Evolutionary conservation across 2,888 invertebrate species (phyloP).

Genomic region (Megalurothrips usitatus): DNA sequence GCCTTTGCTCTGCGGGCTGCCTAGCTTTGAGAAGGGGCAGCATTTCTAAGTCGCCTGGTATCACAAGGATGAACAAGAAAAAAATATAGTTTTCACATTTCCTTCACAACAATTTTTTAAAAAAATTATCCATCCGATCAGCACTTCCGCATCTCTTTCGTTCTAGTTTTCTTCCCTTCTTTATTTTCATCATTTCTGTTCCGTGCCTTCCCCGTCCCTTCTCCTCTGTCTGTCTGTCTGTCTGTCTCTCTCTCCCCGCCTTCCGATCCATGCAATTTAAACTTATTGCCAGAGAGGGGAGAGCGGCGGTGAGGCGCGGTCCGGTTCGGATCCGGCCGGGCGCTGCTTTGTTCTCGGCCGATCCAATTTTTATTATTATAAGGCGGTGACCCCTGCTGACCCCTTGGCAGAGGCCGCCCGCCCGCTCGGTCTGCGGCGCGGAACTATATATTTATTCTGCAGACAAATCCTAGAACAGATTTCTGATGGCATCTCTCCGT

Average conservation of each 20-base stretch:
- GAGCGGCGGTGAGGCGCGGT: background rate
- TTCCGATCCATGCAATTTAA: background rate
- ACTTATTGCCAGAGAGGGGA: background rate
- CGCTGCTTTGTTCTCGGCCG: background rate
- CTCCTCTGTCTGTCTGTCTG: background rate
- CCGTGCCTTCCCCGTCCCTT: background rate
- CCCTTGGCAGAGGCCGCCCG: background rate
- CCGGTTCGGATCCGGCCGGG: background rate
- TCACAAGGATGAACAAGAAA: no score
- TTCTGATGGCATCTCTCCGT: no score
- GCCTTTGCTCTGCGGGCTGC: background rate
- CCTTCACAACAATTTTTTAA: no score
- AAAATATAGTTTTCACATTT: no score
- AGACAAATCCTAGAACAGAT: no score
- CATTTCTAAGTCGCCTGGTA: no score
- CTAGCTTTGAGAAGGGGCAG: background rate
- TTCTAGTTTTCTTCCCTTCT: background rate
- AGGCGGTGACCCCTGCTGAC: constrained; percentile 10
- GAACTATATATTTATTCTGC: no score
- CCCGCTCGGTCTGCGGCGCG: background rate
- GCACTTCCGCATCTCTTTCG: no score
- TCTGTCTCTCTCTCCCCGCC: background rate
- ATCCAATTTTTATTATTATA: constrained; percentile 21
- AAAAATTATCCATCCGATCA: no score
- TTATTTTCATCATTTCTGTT: background rate